Evolutionary conservation across 2,888 invertebrate genomes (phyloP).

Genomic region (Dendrolimus pini): DNA sequence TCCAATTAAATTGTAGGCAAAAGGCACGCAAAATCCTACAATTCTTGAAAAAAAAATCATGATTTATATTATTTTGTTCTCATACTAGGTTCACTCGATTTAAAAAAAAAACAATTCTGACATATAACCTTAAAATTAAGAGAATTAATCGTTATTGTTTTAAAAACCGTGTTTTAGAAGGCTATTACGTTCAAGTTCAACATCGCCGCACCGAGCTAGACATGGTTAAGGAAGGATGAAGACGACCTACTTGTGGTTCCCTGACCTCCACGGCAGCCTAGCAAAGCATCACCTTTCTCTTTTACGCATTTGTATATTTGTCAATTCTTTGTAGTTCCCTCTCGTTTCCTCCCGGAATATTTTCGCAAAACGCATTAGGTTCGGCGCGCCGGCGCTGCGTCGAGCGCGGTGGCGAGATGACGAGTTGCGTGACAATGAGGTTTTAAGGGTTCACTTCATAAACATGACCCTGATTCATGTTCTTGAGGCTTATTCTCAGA

Average conservation of each 20-base stretch:
- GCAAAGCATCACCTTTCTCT: conserved; percentile 39
- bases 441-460: conserved; percentile 30
- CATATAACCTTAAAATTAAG: background rate
- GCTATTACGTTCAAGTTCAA: conserved; percentile 63
- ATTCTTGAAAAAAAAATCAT: no score
- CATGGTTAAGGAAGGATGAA: conserved; percentile 66
- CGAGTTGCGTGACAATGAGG: conserved; percentile 46
- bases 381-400: conserved; percentile 41
- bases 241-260: conserved; percentile 74
- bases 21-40: no score
- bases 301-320: conserved; percentile 23
- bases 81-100: no score
- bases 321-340: conserved; percentile 15
- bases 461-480: conserved; percentile 4
- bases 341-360: conserved; percentile 69
- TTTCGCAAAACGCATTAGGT: conserved; percentile 66
- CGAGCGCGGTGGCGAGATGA: conserved; percentile 41
- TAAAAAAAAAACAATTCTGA: no score
- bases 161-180: conserved; percentile 63
- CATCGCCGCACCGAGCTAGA: conserved; percentile 41
- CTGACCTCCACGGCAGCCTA: conserved; percentile 71
- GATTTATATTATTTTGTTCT: no score
- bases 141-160: conserved; percentile 8
- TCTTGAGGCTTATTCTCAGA: conserved; percentile 1
- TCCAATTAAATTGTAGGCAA: no score